Percentiles rank a stretch among this genome's conserved stretches.
phyloP scores from a whole-genome alignment of 2,113 vertebrate species.

The Prinia subflava region DNA sequence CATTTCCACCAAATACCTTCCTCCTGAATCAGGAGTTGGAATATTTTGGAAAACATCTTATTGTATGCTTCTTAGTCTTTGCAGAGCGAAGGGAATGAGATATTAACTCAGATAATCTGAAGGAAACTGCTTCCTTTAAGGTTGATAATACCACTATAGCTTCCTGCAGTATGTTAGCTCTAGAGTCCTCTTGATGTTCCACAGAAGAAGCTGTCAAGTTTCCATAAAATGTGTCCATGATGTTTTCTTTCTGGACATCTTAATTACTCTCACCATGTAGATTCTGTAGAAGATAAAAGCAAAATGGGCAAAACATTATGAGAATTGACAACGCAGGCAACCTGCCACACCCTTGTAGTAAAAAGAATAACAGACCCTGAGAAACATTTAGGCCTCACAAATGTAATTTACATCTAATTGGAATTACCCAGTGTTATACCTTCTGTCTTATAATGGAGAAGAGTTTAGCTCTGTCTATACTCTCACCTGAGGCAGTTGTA shows the following conservation, averaged over 20 bases:
- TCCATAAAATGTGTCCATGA: neutral
- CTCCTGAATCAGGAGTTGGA: neutral
- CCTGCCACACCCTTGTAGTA: neutral
- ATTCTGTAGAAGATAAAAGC: neutral
- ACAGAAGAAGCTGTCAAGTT: neutral
- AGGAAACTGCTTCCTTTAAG: neutral
- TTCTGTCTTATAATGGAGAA: neutral
- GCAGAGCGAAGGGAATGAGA: neutral
- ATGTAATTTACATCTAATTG: neutral
- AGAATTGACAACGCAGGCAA: neutral
- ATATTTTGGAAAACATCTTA: neutral
- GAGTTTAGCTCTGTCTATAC: neutral
- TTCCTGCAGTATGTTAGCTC: neutral
- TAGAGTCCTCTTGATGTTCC: neutral
- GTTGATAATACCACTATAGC: neutral
- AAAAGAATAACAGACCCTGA: neutral
- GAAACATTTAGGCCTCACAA: neutral
- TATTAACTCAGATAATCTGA: neutral
- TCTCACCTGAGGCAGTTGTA: neutral
- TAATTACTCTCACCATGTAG: rapidly evolving
- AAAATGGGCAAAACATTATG: neutral
- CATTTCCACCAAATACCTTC: neutral
- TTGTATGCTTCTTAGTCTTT: neutral
- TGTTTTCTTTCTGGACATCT: neutral
- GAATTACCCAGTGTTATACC: neutral